Evolutionary conservation across 2,888 invertebrate genomes (phyloP), one percentile per base, ranked within the genome.

Genomic region (Erebia ligea): DNA sequence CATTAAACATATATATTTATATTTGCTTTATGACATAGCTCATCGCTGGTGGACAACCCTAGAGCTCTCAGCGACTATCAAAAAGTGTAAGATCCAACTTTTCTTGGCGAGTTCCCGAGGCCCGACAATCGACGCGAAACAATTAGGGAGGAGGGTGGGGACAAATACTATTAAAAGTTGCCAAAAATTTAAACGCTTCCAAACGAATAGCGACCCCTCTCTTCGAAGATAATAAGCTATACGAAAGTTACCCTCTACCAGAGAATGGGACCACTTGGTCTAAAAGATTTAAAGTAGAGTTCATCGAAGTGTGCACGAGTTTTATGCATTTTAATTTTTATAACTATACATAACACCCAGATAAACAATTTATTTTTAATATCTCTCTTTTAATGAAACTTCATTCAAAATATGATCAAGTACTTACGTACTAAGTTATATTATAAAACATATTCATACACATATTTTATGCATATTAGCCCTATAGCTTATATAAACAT

Each of bases 121-220:
- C 45, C 58, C 71, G 56, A 71, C 68, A 67, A 73, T 71, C 75
- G 72, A 76, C 72, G 73, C 63, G 70, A 73, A 70, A 71, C 73
- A 74, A 73, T 70, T 76, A 66, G 64, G 73, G 64, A 70, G 61
- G 66, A 57, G 56, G 67, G 54, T 64, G 67, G 67, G 67, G 70
- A 71, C 72, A 78, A 79, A 78, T 76, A 79, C 73, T 76, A 78
- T 78, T 79, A 76, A 78, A 79, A 79, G 70, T 77, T 77, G 71
- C 73, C 67, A 76, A 74, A 75, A 72, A 45, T 77, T 75, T 72
- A 73, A 76, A 69, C 72, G 76, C 52, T 69, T 68, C 68, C 72
- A 66, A 72, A 70, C 61, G 21, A 48, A 62, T 15, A 21, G 19
- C 21, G 11, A 45, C 45, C 15, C 19, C 45, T 59, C 34, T 10